Evolutionary conservation across 2,797 vertebrate species (phyloP).

Genomic region (Pristis pectinata): DNA sequence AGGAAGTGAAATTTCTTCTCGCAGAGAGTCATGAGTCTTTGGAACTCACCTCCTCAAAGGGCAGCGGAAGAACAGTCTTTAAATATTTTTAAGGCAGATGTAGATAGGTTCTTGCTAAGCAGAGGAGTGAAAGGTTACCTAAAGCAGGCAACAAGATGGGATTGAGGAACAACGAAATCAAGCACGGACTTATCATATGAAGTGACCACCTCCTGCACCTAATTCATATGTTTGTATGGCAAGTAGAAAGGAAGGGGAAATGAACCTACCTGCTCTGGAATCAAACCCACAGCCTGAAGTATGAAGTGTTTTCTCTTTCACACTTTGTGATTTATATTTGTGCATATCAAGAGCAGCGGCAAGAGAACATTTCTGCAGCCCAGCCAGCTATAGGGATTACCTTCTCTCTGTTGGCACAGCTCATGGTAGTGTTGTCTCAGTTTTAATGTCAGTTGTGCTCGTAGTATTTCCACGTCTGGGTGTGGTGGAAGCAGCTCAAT

Average conservation of each 20-base stretch:
- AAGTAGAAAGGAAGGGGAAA: neutral
- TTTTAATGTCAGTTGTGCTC: constrained; percentile 88
- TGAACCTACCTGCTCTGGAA: too few species aligned
- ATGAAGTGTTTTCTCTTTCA: neutral
- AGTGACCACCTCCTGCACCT: too few species aligned
- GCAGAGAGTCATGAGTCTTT: too few species aligned
- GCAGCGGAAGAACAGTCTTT: too few species aligned
- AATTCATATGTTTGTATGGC: neutral
- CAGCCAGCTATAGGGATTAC: constrained; percentile 50
- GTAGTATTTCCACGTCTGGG: constrained; percentile 86
- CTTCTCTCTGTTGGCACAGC: constrained; percentile 92
- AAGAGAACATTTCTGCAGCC: neutral
- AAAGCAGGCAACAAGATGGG: too few species aligned
- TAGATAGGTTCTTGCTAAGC: too few species aligned
- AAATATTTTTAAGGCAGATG: too few species aligned
- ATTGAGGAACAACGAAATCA: too few species aligned
- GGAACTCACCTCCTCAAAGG: too few species aligned
- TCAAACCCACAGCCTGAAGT: neutral
- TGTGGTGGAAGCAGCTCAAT: constrained; percentile 78
- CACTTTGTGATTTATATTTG: neutral
- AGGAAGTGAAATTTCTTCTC: too few species aligned
- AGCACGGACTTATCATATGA: too few species aligned
- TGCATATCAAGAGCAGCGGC: neutral
- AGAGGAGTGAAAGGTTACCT: too few species aligned
- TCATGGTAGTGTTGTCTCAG: constrained; percentile 91